Base-by-base conservation (phyloP, 2,888 invertebrate species). In the Leptarthrus brevirostris region DNA sequence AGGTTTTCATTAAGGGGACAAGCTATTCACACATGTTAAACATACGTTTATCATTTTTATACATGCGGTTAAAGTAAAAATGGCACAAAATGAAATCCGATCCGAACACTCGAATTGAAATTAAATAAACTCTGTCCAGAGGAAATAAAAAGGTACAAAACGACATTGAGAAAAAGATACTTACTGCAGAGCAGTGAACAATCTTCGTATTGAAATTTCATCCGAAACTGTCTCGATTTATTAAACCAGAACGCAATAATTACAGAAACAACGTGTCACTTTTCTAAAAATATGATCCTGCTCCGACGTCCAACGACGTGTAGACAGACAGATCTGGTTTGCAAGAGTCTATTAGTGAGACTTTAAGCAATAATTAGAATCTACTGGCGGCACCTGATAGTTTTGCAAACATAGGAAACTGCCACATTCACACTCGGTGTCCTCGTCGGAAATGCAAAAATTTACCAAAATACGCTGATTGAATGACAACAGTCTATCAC, bases 221-320 rank as follows among this genome's bases (percentile, higher is more conserved):
- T 69, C 69, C 69, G 69, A 69, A 69, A 69, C 69, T 69, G 69
- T 69, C 69, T 69, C 69, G 69, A 69, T 69, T 69, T 69, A 69
- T 69, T 69, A 69, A 69, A 52, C 52, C 69, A 69, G 69, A 69
- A 69, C 69, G 69, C 49, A 52, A 34, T 69, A 69, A 69, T 69
- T 69, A 69, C 69, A 52, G 69, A 49, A 69, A 52, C 69, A 52
- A 44, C 69, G 52, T 69, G 69, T 69, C 69, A 34, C 52, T 52
- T 52, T 69, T 69, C 52, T 69, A 52, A 69, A 52, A 69, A 69
- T 52, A 69, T 69, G 69, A 69, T 69, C 49, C 69, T 52, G 34
- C 52, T 52, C 52, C 49, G 69, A 36, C 36, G 52, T 69, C 52
- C 49, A 52, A 36, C 36, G 52, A 52, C 30, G 34, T 44, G 64